phyloP scores from a whole-genome alignment of 1,140 invertebrate species.

The Drosophila erecta region DNA sequence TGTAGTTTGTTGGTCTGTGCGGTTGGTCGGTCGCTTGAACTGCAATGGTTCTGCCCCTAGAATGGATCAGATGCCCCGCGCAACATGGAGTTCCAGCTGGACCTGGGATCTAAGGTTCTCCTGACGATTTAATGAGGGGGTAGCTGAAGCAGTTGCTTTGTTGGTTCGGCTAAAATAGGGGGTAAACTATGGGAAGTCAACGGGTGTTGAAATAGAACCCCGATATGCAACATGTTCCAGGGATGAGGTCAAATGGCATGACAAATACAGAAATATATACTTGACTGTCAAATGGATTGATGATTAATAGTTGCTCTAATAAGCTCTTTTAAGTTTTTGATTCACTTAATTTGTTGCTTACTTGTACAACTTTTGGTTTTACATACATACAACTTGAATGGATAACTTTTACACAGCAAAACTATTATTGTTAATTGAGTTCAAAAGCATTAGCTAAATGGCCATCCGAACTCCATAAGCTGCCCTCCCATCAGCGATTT shows the following conservation, averaged over 20 bases:
- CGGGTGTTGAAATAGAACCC: slow-evolving; percentile 23
- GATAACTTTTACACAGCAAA: background rate
- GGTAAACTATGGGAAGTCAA: slow-evolving; percentile 32
- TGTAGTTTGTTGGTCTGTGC: slow-evolving; percentile 54
- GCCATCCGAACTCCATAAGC: slow-evolving; percentile 15
- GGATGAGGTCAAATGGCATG: slow-evolving; percentile 8
- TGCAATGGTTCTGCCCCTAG: slow-evolving; percentile 19
- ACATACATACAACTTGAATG: background rate
- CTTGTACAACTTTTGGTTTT: background rate
- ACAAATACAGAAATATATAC: background rate
- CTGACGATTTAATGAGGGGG: slow-evolving; percentile 58
- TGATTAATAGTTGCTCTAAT: background rate
- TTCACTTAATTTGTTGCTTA: background rate
- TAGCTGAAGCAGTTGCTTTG: slow-evolving; percentile 38
- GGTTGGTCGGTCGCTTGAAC: slow-evolving; percentile 49
- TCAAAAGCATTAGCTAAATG: background rate
- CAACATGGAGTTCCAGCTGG: slow-evolving; percentile 19
- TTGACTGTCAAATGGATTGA: background rate
- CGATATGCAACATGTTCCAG: slow-evolving; percentile 32
- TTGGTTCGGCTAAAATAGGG: background rate
- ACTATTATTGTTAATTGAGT: background rate
- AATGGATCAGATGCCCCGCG: slow-evolving; percentile 28
- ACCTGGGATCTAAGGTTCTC: slow-evolving; percentile 18
- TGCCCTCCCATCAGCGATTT: slow-evolving; percentile 19
- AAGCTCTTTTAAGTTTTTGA: background rate